Base-by-base conservation (phyloP, 2,797 vertebrate genomes). In the Semotilus atromaculatus region DNA sequence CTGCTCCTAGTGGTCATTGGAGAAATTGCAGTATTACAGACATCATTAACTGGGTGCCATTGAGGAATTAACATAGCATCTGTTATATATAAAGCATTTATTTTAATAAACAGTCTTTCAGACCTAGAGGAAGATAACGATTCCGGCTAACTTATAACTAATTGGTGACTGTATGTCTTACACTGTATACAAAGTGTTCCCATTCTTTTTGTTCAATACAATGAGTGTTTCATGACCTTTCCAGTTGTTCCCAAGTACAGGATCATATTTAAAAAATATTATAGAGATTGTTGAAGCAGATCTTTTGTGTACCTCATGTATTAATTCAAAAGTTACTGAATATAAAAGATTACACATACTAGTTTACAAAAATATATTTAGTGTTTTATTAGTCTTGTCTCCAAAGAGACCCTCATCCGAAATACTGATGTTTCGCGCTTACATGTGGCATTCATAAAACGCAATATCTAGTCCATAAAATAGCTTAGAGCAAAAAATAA, bases 1-100 rank as follows among this genome's bases (percentile, higher is more conserved):
- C 82, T 76, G 62, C 73, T 16, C n/a, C 82, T 55, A 68, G 82
- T 76, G 82, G 62, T 18, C 36, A 76, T 4, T 68, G 18, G 1
- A 53, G 43, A n/a, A 82, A 82, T 19, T 66, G 70, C 71, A 74
- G 10, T 21, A 38, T 72, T 53, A 72, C 43, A 74, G 4, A 60
- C 10, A 45, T 31, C 10, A 23, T 38, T 3, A 38, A 71, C n/a
- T n/a, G 18, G 45, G 14, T n/a, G 21, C 11, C 23, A 75, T 36
- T n/a, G 55, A 55, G 3, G 8, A 53, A 55, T 23, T n/a, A 75
- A 75, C 51, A 55, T 34, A 18, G 60, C 31, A 31, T 31, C 3
- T 4, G 26, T 19, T 13, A 74, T 51, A 51, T 31, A 21, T 21
- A 31, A 51, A 73, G 26, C 45, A 51, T 38, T 75, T 5, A 16